phyloP scores from a whole-genome alignment of 2,888 invertebrate species.

The Harpalus rubripes region DNA sequence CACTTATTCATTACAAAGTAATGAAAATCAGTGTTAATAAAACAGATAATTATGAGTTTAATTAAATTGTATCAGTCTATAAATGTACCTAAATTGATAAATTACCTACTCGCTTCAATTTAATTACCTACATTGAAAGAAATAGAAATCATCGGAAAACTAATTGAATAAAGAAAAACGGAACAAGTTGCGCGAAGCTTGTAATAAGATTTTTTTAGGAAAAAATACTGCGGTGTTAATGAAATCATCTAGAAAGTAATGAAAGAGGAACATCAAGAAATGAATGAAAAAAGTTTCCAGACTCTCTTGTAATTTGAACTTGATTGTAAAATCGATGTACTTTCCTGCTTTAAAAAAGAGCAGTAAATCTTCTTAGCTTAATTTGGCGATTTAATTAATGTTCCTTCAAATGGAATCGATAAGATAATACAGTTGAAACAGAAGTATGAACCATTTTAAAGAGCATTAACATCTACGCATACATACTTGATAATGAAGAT shows the following conservation, averaged over 20 bases:
- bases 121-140: neutral
- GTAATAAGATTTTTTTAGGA: neutral
- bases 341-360: neutral
- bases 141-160: neutral
- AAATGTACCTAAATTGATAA: neutral
- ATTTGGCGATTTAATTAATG: conserved; percentile 25
- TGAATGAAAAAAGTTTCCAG: conserved; percentile 11
- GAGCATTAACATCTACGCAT: neutral
- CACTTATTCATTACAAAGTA: too few species aligned
- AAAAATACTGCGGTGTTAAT: conserved; percentile 32
- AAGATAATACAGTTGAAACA: neutral
- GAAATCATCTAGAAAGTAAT: conserved; percentile 18
- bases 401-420: conserved; percentile 19
- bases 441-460: neutral
- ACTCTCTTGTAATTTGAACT: conserved; percentile 18
- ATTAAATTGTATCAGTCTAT: neutral
- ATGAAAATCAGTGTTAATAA: neutral
- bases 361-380: conserved; percentile 2
- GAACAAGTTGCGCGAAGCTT: neutral
- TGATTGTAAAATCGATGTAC: conserved; percentile 39
- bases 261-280: conserved; percentile 7
- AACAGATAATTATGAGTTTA: neutral
- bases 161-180: conserved; percentile 4
- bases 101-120: neutral
- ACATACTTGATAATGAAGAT: conserved; percentile 24